phyloP scores from a whole-genome alignment of 2,797 vertebrate species.

The Rhinichthys osculus region DNA sequence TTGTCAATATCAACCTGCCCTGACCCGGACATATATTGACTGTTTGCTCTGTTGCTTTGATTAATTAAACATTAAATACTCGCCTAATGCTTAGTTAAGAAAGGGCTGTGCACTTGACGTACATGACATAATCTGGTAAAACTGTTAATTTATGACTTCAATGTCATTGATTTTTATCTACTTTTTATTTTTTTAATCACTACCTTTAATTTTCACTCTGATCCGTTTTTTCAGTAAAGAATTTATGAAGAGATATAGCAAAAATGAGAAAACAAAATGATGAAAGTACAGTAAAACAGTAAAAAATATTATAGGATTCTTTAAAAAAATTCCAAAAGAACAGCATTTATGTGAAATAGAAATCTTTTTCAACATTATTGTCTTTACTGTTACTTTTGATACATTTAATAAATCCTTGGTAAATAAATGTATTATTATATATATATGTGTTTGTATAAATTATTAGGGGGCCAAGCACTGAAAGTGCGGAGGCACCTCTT shows the following conservation, averaged over 20 bases:
- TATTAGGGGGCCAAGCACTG: no score
- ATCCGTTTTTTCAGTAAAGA: background rate
- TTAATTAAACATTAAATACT: constrained; percentile 42
- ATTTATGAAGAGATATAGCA: background rate
- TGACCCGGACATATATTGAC: constrained; percentile 48
- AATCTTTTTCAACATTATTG: no score
- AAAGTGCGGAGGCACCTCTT: no score
- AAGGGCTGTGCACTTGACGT: constrained; percentile 3
- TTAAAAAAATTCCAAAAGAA: no score
- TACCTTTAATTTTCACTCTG: background rate
- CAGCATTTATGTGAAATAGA: no score
- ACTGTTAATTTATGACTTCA: constrained; percentile 29
- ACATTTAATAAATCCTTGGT: no score
- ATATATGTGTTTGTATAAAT: no score
- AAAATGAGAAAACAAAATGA: background rate
- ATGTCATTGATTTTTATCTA: constrained; percentile 1
- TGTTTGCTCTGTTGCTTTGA: constrained; percentile 47
- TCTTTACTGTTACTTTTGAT: no score
- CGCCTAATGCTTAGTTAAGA: constrained; percentile 42
- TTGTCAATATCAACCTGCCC: constrained; percentile 47
- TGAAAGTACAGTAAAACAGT: background rate
- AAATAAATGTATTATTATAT: no score
- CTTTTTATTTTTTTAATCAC: background rate
- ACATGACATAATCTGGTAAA: constrained; percentile 36
- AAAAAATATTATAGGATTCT: background rate